Percentiles rank a stretch among this genome's conserved stretches.
phyloP scores from a whole-genome alignment of 2,888 invertebrate genomes.

The Suillia variegata region DNA sequence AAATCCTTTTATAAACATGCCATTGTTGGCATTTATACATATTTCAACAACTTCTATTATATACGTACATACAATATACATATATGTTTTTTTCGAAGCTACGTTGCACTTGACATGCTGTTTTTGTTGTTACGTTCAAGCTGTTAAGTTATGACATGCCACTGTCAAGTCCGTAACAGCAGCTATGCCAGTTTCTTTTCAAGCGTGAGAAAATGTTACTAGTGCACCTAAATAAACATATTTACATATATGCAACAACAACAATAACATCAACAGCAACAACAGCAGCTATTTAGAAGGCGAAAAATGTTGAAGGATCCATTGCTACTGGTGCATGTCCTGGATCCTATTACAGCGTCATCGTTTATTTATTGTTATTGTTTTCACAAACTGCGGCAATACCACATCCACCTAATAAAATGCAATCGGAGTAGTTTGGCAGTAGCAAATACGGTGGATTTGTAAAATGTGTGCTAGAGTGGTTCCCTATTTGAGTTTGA shows the following conservation, averaged over 20 bases:
- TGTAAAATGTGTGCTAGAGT: background rate
- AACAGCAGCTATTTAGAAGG: background rate
- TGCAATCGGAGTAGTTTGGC: background rate
- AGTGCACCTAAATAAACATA: conserved; percentile 44
- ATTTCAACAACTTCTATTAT: too few relatives aligned
- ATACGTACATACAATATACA: too few relatives aligned
- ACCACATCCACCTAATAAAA: background rate
- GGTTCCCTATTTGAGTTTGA: background rate
- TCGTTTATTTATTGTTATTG: conserved; percentile 7
- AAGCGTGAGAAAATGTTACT: conserved; percentile 47
- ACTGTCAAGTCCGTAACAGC: conserved; percentile 47
- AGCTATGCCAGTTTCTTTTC: background rate
- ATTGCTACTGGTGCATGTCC: background rate
- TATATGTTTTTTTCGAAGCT: too few relatives aligned
- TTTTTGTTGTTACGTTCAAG: conserved; percentile 23
- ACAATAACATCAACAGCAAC: too few relatives aligned
- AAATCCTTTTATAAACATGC: too few relatives aligned
- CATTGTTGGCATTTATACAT: too few relatives aligned
- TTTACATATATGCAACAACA: conserved; percentile 16
- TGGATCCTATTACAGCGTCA: background rate
- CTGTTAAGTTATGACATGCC: conserved; percentile 50
- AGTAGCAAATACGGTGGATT: too few relatives aligned
- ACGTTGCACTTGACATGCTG: background rate
- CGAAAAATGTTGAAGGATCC: background rate
- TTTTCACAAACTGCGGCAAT: conserved; percentile 12